Percentiles rank a stretch among this genome's conserved stretches.
phyloP scores from a whole-genome alignment of 2,888 invertebrate genomes.

The Physocephala rufipes region DNA sequence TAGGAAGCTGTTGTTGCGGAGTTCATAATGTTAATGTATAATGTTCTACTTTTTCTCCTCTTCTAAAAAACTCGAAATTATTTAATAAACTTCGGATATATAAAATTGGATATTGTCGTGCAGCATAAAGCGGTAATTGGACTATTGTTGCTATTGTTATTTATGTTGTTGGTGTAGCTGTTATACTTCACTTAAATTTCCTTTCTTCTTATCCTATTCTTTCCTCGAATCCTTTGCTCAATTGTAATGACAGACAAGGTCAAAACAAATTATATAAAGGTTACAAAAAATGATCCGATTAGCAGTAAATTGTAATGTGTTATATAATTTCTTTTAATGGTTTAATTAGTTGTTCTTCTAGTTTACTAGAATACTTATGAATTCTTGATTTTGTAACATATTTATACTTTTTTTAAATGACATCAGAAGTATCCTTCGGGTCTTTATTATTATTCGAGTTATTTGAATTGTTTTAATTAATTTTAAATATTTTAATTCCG shows the following conservation, averaged over 20 bases:
- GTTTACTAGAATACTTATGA: too few species aligned
- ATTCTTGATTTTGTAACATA: neutral
- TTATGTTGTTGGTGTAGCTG: slow-evolving; percentile 19
- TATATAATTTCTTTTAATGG: too few species aligned
- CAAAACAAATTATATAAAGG: too few species aligned
- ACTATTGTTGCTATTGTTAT: slow-evolving; percentile 40
- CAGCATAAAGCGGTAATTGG: slow-evolving; percentile 67
- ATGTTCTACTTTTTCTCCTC: slow-evolving; percentile 21
- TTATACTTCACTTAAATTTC: slow-evolving; percentile 37
- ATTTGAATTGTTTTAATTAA: slow-evolving; percentile 29
- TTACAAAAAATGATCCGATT: too few species aligned
- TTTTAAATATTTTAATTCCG: slow-evolving; percentile 32
- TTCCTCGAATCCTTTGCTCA: neutral
- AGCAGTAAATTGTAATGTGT: too few species aligned
- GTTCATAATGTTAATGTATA: slow-evolving; percentile 3
- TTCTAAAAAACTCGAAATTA: slow-evolving; percentile 33
- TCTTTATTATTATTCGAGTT: too few species aligned
- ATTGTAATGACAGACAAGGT: too few species aligned
- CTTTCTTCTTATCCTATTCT: slow-evolving; percentile 45
- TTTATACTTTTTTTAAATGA: slow-evolving; percentile 29
- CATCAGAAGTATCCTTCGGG: slow-evolving; percentile 34
- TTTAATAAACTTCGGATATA: slow-evolving; percentile 44
- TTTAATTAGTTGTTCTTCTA: too few species aligned
- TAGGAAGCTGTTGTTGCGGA: neutral
- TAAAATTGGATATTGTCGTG: slow-evolving; percentile 51